Evolutionary conservation across 2,888 invertebrate species (phyloP), one percentile per base, ranked within the genome.

Genomic region (Andrena bicolor): DNA sequence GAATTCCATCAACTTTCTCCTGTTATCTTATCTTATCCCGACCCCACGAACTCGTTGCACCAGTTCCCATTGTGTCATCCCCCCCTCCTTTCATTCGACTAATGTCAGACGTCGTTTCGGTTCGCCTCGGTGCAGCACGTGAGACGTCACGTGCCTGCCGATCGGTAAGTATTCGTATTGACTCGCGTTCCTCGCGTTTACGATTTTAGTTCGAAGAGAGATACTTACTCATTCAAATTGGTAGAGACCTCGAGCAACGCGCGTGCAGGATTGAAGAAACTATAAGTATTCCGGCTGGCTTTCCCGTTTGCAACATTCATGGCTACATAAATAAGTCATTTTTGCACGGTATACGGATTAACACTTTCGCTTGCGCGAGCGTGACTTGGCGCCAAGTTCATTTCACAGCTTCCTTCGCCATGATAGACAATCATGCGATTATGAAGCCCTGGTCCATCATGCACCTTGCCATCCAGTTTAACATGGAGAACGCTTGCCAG

Each of bases 1-100:
- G 78, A 90, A 91, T 89, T 90, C 89, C 76, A 84, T 75, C 69
- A 79, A 90, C 91, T 91, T 91, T 91, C 91, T 90, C 91, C 84
- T 88, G 83, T 90, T 89, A 86, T 90, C 80, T 80, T 80, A 80
- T 80, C 80, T 78, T 68, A 51, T 76, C 75, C 32, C 35, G 73
- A 77, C 74, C 78, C 66, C 84, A 6, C 70, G 72, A 75, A 76
- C 75, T 64, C 60, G 61, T 41, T 84, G 85, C 85, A 78, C 80
- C 70, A 81, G 75, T 80, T 80, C 66, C 78, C 79, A 71, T 58
- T 76, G 68, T 71, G 73, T 72, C 63, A 28, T 69, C 32, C 28
- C 35, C 35, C 20, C 30, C 16, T 30, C 16, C 35, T 30, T 53
- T 32, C 8, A 3, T 7, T 32, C 49, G 32, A 6, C 51, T n/a